phyloP scores from a whole-genome alignment of 2,888 invertebrate genomes.

The Scrobipalpa costella region DNA sequence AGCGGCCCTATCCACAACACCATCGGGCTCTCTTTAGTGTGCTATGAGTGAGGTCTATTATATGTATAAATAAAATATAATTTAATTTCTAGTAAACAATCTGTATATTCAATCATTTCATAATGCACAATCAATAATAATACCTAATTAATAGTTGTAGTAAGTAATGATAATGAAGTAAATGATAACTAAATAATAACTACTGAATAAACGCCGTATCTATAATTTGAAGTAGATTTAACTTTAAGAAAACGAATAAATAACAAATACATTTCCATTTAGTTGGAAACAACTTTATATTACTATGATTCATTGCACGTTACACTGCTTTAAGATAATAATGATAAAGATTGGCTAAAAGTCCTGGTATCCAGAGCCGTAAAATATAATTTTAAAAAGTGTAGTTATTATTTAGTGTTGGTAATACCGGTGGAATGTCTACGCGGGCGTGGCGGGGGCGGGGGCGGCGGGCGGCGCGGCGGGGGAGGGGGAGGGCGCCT shows the following conservation, averaged over 20 bases:
- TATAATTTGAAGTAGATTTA: too few relatives aligned
- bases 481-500: constrained; percentile 79
- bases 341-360: too few relatives aligned
- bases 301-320: too few relatives aligned
- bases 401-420: constrained; percentile 12
- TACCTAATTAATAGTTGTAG: constrained; percentile 10
- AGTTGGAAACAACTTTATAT: too few relatives aligned
- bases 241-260: background rate
- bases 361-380: background rate
- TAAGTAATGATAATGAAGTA: constrained; percentile 7
- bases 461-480: constrained; percentile 47
- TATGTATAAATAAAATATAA: too few relatives aligned
- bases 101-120: constrained; percentile 43
- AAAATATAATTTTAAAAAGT: background rate
- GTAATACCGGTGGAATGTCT: background rate
- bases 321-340: too few relatives aligned
- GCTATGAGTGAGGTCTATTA: too few relatives aligned
- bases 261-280: too few relatives aligned
- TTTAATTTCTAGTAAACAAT: constrained; percentile 30
- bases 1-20: too few relatives aligned
- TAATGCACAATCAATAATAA: constrained; percentile 29
- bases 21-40: too few relatives aligned
- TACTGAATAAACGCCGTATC: too few relatives aligned
- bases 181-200: constrained; percentile 19
- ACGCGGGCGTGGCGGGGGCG: constrained; percentile 53